phyloP scores from a whole-genome alignment of 53 echinoderm and acorn worm species.

The Paracentrotus lividus region DNA sequence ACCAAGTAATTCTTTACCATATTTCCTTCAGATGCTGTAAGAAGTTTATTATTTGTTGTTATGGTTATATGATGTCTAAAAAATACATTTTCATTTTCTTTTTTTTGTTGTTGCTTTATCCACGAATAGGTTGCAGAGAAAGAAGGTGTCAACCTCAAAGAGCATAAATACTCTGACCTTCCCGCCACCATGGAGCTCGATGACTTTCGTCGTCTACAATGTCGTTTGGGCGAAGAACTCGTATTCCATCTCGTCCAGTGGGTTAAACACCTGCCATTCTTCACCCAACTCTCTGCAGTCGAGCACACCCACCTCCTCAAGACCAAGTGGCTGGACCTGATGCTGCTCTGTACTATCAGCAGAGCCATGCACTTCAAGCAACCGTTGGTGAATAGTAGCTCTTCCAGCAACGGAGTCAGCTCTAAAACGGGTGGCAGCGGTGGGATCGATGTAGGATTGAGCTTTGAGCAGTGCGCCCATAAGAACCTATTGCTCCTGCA shows the following conservation, averaged over 20 bases:
- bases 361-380: constrained; percentile 99
- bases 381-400: constrained; percentile 38
- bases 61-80: too few relatives aligned
- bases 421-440: constrained; percentile 6
- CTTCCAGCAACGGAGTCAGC: not conserved
- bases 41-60: too few relatives aligned
- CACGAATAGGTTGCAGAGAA: constrained; percentile 43
- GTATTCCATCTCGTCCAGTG: constrained; percentile 99
- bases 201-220: constrained; percentile 88
- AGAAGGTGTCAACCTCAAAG: constrained; percentile 70
- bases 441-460: constrained; percentile 78
- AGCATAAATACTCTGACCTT: constrained; percentile 67
- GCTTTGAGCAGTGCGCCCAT: constrained; percentile 97
- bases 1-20: too few relatives aligned
- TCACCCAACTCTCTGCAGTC: constrained; percentile 91
- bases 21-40: too few relatives aligned
- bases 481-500: constrained; percentile 93
- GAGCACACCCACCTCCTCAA: constrained; percentile 99
- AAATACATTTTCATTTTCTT: too few relatives aligned
- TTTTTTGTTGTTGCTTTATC: not conserved
- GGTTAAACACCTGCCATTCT: constrained; percentile 99
- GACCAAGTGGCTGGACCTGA: constrained; percentile 97
- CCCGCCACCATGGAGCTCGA: constrained; percentile 81
- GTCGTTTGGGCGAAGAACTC: constrained; percentile 91
- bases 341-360: constrained; percentile 92